Conservation (phyloP, 2,888 invertebrate species). For the Mactromeris polynyma region DNA sequence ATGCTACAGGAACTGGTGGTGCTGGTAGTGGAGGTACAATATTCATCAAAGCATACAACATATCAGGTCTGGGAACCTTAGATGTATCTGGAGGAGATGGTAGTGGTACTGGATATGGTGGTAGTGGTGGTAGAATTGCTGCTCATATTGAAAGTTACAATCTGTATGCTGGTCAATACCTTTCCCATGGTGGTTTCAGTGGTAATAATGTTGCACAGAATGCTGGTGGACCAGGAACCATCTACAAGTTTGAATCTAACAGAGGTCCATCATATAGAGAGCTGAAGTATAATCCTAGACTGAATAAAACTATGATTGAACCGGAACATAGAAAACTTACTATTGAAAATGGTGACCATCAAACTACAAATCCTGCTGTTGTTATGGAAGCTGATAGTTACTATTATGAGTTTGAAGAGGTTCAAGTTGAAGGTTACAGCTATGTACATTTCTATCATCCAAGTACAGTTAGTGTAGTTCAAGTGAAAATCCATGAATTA, state of each 20-base stretch:
- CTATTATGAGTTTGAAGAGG: constrained; percentile 79
- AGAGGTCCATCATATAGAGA: constrained; percentile 80
- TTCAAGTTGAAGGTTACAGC: constrained; percentile 77
- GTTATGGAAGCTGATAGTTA: constrained; percentile 76
- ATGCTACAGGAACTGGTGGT: constrained; percentile 52
- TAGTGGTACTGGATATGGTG: constrained; percentile 70
- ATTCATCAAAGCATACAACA: constrained; percentile 76
- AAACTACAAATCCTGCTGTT: constrained; percentile 76
- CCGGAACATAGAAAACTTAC: constrained; percentile 78
- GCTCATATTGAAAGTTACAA: constrained; percentile 74
- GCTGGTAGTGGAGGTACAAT: constrained; percentile 81
- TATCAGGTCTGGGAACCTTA: constrained; percentile 78
- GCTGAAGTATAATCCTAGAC: constrained; percentile 79
- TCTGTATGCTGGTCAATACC: constrained; percentile 76
- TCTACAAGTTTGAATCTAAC: constrained; percentile 80
- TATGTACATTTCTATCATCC: constrained; percentile 82
- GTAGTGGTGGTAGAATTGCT: constrained; percentile 80
- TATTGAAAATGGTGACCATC: constrained; percentile 72
- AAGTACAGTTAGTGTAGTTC: constrained; percentile 63
- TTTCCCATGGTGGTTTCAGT: constrained; percentile 72
- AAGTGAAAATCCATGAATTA: constrained; percentile 76
- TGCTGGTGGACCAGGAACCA: constrained; percentile 79
- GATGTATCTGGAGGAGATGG: constrained; percentile 78
- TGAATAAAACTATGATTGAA: constrained; percentile 72
- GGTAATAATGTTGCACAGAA: constrained; percentile 45